Conservation (phyloP, 2,113 vertebrate genomes). For the Burhinus bistriatus region DNA sequence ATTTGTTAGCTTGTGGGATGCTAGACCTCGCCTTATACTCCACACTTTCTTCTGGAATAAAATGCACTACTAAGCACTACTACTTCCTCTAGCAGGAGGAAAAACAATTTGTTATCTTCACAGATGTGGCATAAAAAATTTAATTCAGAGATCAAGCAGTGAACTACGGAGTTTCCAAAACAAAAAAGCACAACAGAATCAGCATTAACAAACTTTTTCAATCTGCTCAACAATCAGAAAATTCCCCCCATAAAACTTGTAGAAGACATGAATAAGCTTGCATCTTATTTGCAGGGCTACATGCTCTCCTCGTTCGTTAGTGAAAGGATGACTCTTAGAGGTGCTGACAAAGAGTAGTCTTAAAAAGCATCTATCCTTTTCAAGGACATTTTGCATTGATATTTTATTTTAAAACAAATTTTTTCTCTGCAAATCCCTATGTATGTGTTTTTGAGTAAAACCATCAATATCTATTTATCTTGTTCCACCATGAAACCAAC, state of each 20-base stretch:
- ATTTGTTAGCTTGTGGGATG: not conserved
- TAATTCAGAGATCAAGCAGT: not conserved
- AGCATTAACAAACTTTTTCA: not conserved
- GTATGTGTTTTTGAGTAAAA: not conserved
- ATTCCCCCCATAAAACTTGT: not conserved
- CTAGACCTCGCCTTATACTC: not conserved
- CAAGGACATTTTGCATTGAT: not conserved
- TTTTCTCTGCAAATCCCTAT: not conserved
- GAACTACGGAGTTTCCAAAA: not conserved
- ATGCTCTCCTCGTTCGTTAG: not conserved
- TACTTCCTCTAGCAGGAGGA: not conserved
- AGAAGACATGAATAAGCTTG: not conserved
- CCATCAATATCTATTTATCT: not conserved
- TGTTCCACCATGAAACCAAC: not conserved
- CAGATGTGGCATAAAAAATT: not conserved
- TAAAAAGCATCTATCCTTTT: not conserved
- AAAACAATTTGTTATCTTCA: not conserved
- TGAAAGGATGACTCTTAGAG: not conserved
- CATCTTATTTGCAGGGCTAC: not conserved
- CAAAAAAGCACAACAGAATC: not conserved
- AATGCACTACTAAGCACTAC: not conserved
- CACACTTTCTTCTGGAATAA: not conserved
- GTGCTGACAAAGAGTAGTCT: not conserved
- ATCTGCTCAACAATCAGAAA: not conserved
- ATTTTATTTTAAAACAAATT: not conserved